phyloP scores from a whole-genome alignment of 2,888 invertebrate genomes.

The Calephelis perditalis region DNA sequence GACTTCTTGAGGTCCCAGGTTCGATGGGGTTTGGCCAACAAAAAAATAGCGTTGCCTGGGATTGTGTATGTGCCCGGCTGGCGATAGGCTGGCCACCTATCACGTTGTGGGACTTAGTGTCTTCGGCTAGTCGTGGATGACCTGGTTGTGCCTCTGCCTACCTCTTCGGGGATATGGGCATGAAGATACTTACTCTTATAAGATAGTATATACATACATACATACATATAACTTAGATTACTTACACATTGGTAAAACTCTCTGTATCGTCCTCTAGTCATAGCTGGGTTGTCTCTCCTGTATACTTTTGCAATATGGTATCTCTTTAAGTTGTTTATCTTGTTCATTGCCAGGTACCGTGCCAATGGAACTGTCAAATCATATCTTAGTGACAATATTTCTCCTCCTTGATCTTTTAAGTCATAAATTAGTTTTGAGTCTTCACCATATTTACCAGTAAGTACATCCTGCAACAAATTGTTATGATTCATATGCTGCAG shows the following conservation, averaged over 20 bases:
- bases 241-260: constrained; percentile 99
- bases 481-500: no score
- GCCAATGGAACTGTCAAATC: constrained; percentile 99
- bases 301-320: constrained; percentile 99
- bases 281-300: constrained; percentile 97
- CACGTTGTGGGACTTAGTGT: no score
- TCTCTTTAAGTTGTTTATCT: constrained; percentile 94
- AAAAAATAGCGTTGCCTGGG: no score
- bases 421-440: constrained; percentile 99
- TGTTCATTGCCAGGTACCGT: constrained; percentile 98
- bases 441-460: constrained; percentile 99
- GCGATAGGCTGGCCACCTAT: no score
- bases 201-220: not conserved
- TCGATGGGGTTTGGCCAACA: no score
- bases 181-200: no score
- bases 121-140: no score
- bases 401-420: constrained; percentile 98
- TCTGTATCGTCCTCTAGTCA: constrained; percentile 95
- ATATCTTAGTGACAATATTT: constrained; percentile 96
- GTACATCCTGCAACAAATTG: constrained; percentile 25
- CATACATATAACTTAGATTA: constrained; percentile 34
- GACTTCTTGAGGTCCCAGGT: no score
- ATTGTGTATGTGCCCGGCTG: no score
- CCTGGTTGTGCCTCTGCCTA: no score
- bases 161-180: no score